phyloP scores from a whole-genome alignment of 2,888 invertebrate species.

The Sarcophaga rosellei region DNA sequence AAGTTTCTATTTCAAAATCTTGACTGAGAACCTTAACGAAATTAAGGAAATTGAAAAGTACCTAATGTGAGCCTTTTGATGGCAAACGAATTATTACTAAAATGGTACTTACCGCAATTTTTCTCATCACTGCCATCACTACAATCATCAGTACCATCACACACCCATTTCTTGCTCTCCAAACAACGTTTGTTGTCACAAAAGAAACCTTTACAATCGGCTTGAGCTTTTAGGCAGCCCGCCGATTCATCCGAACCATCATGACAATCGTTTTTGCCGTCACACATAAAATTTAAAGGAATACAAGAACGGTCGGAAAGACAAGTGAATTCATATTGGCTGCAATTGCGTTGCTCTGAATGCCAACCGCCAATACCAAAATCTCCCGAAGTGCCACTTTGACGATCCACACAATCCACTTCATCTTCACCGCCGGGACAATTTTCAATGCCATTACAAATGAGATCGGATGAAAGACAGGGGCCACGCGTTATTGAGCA shows the following conservation, averaged over 20 bases:
- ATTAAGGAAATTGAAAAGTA: neutral
- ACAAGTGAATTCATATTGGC: constrained; percentile 77
- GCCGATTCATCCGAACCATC: constrained; percentile 87
- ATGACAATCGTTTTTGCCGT: constrained; percentile 87
- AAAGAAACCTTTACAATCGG: constrained; percentile 84
- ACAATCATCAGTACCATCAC: constrained; percentile 84
- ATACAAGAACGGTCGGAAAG: constrained; percentile 84
- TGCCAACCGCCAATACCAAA: constrained; percentile 69
- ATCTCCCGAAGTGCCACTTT: constrained; percentile 58
- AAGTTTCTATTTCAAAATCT: too few relatives aligned
- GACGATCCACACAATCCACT: constrained; percentile 72
- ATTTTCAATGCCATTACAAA: constrained; percentile 87
- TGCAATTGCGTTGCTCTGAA: constrained; percentile 73
- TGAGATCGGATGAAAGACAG: constrained; percentile 87
- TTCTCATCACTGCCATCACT: constrained; percentile 83
- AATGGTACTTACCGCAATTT: constrained; percentile 82
- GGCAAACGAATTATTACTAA: neutral
- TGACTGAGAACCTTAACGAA: too few relatives aligned
- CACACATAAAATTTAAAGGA: constrained; percentile 86
- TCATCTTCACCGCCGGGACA: constrained; percentile 88
- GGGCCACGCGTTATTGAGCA: constrained; percentile 81
- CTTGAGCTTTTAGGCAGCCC: constrained; percentile 79
- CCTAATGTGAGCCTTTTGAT: neutral
- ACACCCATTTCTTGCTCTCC: constrained; percentile 82
- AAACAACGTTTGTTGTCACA: constrained; percentile 84